Evolutionary conservation across 2,888 invertebrate genomes (phyloP).

Genomic region (Polydrusus tereticollis): DNA sequence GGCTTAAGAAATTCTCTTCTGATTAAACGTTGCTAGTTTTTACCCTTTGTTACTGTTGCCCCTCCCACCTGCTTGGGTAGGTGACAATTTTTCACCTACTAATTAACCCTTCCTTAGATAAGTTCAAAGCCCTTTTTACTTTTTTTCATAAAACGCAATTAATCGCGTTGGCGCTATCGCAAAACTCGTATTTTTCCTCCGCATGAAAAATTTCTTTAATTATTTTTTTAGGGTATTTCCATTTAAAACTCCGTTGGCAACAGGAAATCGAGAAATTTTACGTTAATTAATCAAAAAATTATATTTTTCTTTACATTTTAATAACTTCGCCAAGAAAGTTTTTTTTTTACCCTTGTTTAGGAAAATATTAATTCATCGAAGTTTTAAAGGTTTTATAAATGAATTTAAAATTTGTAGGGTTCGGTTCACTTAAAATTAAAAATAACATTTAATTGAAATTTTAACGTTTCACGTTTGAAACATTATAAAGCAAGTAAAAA

Average conservation of each 20-base stretch:
- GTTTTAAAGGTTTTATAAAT: conserved; percentile 14
- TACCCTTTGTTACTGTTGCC: no score
- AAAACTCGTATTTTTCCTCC: conserved; percentile 43
- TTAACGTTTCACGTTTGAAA: neutral
- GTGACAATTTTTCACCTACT: neutral
- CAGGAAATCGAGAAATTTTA: conserved; percentile 13
- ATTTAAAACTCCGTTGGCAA: conserved; percentile 21
- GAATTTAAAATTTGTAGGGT: neutral
- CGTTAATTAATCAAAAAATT: conserved; percentile 30
- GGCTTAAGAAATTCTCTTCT: no score
- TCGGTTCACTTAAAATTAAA: neutral
- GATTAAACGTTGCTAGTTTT: no score
- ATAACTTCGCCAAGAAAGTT: neutral
- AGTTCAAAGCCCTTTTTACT: conserved; percentile 9
- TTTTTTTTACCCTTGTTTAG: neutral
- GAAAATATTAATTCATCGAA: conserved; percentile 1
- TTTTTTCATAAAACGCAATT: conserved; percentile 36
- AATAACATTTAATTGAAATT: neutral
- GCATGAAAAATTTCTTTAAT: conserved; percentile 46
- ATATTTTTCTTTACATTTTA: conserved; percentile 13
- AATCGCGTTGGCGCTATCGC: conserved; percentile 40
- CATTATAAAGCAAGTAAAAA: neutral
- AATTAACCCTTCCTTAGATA: conserved; percentile 14
- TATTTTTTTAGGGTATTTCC: conserved; percentile 37
- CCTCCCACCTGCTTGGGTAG: no score